These are phyloP conservation scores for Choreutis nemorana DNA, from an alignment of 2,888 invertebrate species.

Conservation along the genomic window DNA sequence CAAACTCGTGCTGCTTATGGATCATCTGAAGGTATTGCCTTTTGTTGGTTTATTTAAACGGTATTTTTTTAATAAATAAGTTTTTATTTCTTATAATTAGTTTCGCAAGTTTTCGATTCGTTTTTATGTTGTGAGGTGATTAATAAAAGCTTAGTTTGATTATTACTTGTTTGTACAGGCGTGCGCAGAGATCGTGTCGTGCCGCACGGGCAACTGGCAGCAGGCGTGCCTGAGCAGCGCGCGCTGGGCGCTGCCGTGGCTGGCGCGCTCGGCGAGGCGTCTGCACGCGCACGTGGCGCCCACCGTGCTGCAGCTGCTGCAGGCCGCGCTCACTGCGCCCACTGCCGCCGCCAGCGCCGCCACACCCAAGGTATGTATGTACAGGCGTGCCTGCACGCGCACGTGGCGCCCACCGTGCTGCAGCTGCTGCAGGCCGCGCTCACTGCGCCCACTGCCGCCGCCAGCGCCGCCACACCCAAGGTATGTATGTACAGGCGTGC, in stretches of 20 bases:
- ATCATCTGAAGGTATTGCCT: conserved; percentile 79
- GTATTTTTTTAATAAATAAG: background rate
- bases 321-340: conserved; percentile 81
- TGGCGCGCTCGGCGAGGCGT: conserved; percentile 84
- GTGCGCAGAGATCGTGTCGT: conserved; percentile 91
- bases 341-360: conserved; percentile 6
- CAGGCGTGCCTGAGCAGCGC: conserved; percentile 80
- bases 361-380: conserved; percentile 10
- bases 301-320: conserved; percentile 87
- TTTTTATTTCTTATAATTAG: background rate
- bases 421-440: conserved; percentile 7
- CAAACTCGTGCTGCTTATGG: conserved; percentile 91
- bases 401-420: conserved; percentile 12
- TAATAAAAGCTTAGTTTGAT: background rate
- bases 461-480: background rate
- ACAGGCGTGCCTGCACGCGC: conserved; percentile 3
- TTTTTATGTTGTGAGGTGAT: background rate
- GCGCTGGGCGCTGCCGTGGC: conserved; percentile 77
- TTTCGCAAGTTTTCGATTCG: background rate
- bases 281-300: conserved; percentile 93
- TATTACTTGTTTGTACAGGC: conserved; percentile 38
- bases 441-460: conserved; percentile 5
- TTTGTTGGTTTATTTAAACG: background rate
- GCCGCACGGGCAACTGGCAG: conserved; percentile 96
- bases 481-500: too few species aligned